Evolutionary conservation across 2,113 vertebrate genomes (phyloP).

Genomic region (Dromiciops gliroides): DNA sequence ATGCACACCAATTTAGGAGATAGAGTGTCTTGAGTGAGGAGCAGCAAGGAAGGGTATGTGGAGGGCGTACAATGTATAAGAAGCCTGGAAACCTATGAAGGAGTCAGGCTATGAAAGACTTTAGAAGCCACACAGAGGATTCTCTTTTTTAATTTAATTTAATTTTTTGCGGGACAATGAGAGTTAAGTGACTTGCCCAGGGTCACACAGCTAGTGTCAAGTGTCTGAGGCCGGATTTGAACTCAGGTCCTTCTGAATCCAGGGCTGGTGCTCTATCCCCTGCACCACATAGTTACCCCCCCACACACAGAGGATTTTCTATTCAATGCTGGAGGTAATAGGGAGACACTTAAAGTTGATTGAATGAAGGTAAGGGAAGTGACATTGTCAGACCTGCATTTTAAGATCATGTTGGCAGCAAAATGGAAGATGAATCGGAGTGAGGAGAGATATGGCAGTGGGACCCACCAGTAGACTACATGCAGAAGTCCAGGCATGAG

Average conservation of each 20-base stretch:
- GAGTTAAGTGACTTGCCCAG: too few species aligned
- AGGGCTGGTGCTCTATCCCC: too few species aligned
- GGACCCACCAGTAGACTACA: too few species aligned
- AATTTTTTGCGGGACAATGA: too few species aligned
- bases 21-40: background rate
- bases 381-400: background rate
- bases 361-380: background rate
- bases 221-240: too few species aligned
- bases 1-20: background rate
- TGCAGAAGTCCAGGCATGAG: too few species aligned
- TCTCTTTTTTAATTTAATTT: too few species aligned
- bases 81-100: background rate
- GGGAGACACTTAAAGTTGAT: background rate
- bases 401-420: background rate
- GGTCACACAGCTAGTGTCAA: too few species aligned
- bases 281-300: too few species aligned
- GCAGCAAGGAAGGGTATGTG: background rate
- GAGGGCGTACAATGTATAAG: background rate
- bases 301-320: background rate
- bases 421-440: background rate
- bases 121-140: background rate
- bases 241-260: too few species aligned
- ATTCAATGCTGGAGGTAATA: background rate
- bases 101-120: background rate
- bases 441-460: background rate